Evolutionary conservation across 2,797 vertebrate species (phyloP).

Genomic region (Hydrolagus colliei): DNA sequence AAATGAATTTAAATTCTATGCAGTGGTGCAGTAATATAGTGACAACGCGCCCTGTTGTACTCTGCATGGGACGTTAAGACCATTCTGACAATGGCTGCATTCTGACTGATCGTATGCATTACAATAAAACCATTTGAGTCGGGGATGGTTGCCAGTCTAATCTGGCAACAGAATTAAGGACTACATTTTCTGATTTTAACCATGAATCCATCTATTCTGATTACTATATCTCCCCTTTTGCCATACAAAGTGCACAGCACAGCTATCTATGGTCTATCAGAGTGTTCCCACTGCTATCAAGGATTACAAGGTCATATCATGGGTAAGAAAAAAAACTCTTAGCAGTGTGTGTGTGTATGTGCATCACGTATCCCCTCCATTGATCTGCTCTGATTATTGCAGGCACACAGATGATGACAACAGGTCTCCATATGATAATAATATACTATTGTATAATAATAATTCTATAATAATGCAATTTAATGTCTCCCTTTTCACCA

Average conservation of each 20-base stretch:
- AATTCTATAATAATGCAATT: too few species aligned
- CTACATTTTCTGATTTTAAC: neutral
- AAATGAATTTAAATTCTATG: neutral
- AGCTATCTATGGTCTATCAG: neutral
- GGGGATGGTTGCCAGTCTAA: neutral
- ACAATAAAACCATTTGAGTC: neutral
- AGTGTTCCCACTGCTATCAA: neutral
- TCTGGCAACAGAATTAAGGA: neutral
- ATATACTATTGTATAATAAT: too few species aligned
- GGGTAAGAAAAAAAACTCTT: neutral
- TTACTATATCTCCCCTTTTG: neutral
- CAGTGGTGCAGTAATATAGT: neutral
- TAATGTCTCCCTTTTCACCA: too few species aligned
- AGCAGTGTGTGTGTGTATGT: neutral
- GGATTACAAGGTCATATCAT: neutral
- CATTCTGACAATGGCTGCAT: neutral
- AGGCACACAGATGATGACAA: neutral
- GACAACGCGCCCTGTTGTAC: neutral
- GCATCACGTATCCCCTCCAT: neutral
- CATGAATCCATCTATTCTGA: neutral
- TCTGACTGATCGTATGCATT: neutral
- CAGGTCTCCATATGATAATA: neutral
- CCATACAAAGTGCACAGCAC: neutral
- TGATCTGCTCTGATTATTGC: conserved; percentile 11
- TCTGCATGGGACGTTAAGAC: neutral